Evolutionary conservation across 2,113 vertebrate genomes (phyloP), one percentile per base, ranked within the genome.

Genomic region (Nothobranchius furzeri): DNA sequence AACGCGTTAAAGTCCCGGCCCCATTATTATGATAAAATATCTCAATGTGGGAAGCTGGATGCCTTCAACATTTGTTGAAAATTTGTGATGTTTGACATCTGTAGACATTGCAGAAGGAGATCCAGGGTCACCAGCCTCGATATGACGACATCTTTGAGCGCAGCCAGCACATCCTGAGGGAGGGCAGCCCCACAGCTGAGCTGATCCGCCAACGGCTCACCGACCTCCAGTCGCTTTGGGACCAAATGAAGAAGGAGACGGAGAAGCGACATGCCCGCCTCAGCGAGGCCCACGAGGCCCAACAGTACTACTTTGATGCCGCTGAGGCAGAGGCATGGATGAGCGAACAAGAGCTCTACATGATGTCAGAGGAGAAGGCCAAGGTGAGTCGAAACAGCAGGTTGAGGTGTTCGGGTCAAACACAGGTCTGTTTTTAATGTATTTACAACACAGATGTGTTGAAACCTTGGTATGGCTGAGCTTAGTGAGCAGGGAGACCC

Each of bases 301-400:
- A 99, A 93, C 98, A 98, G 87, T 99, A 99, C 84, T 99, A 98
- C 91, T 99, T 99, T 0, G 98, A 99, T 1, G 98, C 95, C 0
- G 97, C 98, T 0, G 98, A 99, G 85, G 97, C 97, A 0, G 98
- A 99, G 79, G 98, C 98, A 9, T 99, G 98, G 98, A 99, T 99
- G 98, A 99, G 96, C 0, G 96, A 98, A 48, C 96, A 98, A 87
- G 96, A 98, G 76, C 94, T 98, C 12, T 98, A 96, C 85, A 96
- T 98, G 96, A 97, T 98, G 95, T 96, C 95, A 2, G 95, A 96
- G 89, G 95, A 97, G 91, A 98, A 96, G 88, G 95, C 95, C 77
- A 98, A 97, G 95, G 96, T 97, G 52, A 72, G 84, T 12, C 7
- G 20, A 11, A 53, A 25, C 50, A 52, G 9, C 7, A 7, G 15